Percentiles rank a stretch among this genome's conserved stretches.
Evolutionary conservation across 2,888 invertebrate genomes (phyloP).

Genomic region (Acronicta alni): DNA sequence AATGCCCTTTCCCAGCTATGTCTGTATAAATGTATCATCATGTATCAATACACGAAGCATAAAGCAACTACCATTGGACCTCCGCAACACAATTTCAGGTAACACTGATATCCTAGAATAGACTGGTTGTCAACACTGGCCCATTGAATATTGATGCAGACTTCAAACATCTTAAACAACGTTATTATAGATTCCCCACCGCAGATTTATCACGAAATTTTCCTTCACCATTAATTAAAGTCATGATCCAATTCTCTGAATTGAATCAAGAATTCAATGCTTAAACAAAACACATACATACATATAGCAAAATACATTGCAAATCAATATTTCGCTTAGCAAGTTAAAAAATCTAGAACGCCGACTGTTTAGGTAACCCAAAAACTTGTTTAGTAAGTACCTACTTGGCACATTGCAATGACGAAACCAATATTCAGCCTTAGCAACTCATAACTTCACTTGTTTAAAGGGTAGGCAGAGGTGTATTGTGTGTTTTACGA

Average conservation of each 20-base stretch:
- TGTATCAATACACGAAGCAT: too few species aligned
- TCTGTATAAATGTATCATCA: too few species aligned
- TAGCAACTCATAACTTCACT: background rate
- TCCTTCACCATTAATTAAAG: background rate
- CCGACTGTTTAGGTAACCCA: slow-evolving; percentile 70
- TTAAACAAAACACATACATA: too few species aligned
- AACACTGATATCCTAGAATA: background rate
- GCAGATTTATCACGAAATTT: background rate
- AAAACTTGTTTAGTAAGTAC: slow-evolving; percentile 72
- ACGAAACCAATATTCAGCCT: slow-evolving; percentile 20
- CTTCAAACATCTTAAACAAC: background rate
- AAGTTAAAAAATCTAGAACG: slow-evolving; percentile 69
- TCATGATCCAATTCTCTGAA: too few species aligned
- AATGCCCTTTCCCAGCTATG: too few species aligned
- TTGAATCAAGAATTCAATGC: too few species aligned
- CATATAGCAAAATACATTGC: slow-evolving; percentile 44
- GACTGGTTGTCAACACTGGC: too few species aligned
- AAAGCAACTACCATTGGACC: too few species aligned
- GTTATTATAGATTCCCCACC: background rate
- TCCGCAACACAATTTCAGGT: too few species aligned
- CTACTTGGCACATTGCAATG: slow-evolving; percentile 38
- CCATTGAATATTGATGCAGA: too few species aligned
- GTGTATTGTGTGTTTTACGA: background rate
- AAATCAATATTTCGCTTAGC: slow-evolving; percentile 62
- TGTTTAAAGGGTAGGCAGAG: background rate